Base-by-base conservation (phyloP, 2,797 vertebrate species). In the Poecilia velifera region DNA sequence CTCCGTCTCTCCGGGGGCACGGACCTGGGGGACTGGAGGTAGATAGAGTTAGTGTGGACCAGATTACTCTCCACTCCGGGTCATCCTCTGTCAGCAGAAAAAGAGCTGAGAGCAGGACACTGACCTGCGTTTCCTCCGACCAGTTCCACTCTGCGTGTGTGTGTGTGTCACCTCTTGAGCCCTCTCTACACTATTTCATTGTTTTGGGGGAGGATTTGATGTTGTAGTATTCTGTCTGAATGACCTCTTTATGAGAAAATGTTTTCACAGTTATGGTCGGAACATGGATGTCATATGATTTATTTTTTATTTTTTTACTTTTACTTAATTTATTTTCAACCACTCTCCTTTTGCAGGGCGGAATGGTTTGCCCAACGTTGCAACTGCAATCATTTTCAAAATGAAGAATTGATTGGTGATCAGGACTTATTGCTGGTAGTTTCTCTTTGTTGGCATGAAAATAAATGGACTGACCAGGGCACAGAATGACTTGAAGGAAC, bases 31-130 rank as follows among this genome's bases (percentile, higher is more conserved):
- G 84, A 90, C 86, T 80, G 12, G 73, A 78, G 82, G 85, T 81
- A 77, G 84, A 82, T 82, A 64, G 88, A 92, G 90, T 91, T 89
- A 85, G 85, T 85, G 86, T 83, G 85, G 88, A 91, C 89, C 88
- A 90, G 87, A 93, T 94, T 91, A 91, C 84, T 85, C 86, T 86
- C 83, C 83, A 76, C 84, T 82, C 82, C 73, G 78, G 91, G 91
- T 94, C 87, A 76, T 85, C 89, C 92, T 88, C 84, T 77, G 92
- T 92, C 92, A 95, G 93, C 92, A 93, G 75, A 94, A 94, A 93
- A 90, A 90, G 86, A 90, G 92, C 90, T 90, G 92, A 93, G 90
- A 92, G 89, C 83, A 91, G 84, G 86, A 89, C 88, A 81, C 87
- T 91, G 90, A 92, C 92, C 94, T 83, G 77, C 79, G 76, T 53